A percentile compares a stretch with the other conserved stretches of the same genome.
Evolutionary conservation across 1,140 invertebrate species (phyloP).

Genomic region (Megathymus violae): DNA sequence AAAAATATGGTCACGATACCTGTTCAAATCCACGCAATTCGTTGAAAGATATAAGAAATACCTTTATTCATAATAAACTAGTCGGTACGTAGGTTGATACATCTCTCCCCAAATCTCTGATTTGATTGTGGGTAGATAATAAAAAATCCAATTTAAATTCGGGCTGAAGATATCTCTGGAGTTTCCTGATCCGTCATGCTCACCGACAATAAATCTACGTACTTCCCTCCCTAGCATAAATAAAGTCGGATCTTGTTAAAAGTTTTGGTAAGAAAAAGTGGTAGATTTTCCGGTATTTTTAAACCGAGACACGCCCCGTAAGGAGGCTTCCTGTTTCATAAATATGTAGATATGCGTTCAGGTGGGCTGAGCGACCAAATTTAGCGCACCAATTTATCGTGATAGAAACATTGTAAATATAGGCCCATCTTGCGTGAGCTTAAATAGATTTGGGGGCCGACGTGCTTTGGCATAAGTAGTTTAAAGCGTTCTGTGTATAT

Average conservation of each 20-base stretch:
- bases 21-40: too few species aligned
- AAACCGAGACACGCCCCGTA: constrained; percentile 72
- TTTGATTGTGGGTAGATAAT: constrained; percentile 36
- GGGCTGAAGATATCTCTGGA: constrained; percentile 57
- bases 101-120: constrained; percentile 14
- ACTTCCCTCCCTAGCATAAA: constrained; percentile 75
- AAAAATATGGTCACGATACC: too few species aligned
- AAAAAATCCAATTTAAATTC: constrained; percentile 71
- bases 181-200: constrained; percentile 76
- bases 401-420: constrained; percentile 79
- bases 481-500: constrained; percentile 53
- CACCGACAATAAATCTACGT: constrained; percentile 70
- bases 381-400: constrained; percentile 77
- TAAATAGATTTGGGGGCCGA: constrained; percentile 68
- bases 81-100: too few species aligned
- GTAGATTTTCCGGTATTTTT: constrained; percentile 77
- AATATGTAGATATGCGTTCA: constrained; percentile 82
- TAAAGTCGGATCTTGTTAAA: constrained; percentile 81
- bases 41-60: too few species aligned
- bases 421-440: constrained; percentile 56
- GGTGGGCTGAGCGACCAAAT: constrained; percentile 76
- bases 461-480: constrained; percentile 73
- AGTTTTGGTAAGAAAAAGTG: constrained; percentile 74
- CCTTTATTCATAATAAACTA: too few species aligned
- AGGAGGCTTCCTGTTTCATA: constrained; percentile 76